Evolutionary conservation across 2,888 invertebrate species (phyloP), one percentile per base, ranked within the genome.

Genomic region (Scrobipalpa costella): DNA sequence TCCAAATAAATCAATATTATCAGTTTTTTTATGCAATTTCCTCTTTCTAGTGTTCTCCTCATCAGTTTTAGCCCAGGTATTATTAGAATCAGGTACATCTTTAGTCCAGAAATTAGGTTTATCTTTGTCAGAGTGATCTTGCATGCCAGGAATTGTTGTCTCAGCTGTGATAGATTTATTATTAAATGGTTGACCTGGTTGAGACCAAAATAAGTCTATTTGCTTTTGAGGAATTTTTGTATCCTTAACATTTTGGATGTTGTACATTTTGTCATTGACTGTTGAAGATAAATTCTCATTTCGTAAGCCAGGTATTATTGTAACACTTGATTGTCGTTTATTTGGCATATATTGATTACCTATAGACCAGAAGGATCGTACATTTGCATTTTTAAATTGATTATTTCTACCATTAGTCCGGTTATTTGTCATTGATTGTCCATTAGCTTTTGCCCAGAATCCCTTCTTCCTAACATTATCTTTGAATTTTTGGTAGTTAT

Each of bases 361-460:
- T 57, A 36, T 58, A 38, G 58, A 38, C 58, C 58, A 58, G 47
- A 60, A 60, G 1, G 38, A 58, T 17, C 61, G 47, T 33, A 38
- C 38, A 36, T 57, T 49, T 21, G 49, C 5, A 36, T 49, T 63
- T 11, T 17, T 19, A 49, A 21, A 6, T 49, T 55, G 57, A 60
- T 63, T 62, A 17, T 34, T 40, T 38, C 44, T 63, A 63, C 15
- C 64, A 61, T 61, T 63, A 49, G n/a, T 9, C 9, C 50, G 40
- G 33, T 52, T 36, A 59, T 17, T 47, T 34, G 40, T 52, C 52
- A 83, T 69, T 57, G 83, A 71, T 60, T 75, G 71, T 21, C 86
- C 84, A 80, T 90, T 89, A 8, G 85, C 90, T 74, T 90, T 90
- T 7, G 89, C 90, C 91, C 91, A 91, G 67, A 76, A 91, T 9